Conservation (phyloP, 2,888 invertebrate species). For the Oithona nana region DNA sequence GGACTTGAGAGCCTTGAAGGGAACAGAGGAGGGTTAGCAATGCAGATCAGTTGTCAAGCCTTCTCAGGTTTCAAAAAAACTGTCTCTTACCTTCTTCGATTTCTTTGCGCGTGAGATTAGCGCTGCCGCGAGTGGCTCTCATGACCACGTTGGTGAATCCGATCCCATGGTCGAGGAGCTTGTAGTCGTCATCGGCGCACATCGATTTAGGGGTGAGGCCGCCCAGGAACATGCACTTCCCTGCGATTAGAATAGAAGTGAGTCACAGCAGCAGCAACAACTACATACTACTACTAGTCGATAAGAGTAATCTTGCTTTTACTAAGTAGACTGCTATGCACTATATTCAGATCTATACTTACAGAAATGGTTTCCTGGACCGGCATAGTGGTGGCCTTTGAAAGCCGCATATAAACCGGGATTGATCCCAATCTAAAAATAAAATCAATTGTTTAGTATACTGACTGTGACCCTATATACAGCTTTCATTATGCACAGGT, state of each 20-base stretch:
- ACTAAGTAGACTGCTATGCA: not conserved
- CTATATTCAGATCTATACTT: constrained; percentile 27
- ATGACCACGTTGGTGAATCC: constrained; percentile 96
- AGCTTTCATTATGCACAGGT: no score
- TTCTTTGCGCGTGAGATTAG: constrained; percentile 79
- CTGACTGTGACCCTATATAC: no score
- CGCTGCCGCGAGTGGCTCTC: constrained; percentile 84
- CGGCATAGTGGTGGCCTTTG: constrained; percentile 95
- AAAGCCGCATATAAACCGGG: constrained; percentile 92
- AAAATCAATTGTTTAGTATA: no score
- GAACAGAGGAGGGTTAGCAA: no score
- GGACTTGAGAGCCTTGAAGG: constrained; percentile 62
- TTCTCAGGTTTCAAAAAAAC: not conserved
- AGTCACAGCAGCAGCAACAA: no score
- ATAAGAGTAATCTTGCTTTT: no score
- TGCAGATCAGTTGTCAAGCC: not conserved
- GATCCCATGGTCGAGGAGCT: constrained; percentile 76
- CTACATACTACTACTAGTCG: no score
- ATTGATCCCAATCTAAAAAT: constrained; percentile 79
- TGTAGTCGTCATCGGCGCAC: constrained; percentile 89
- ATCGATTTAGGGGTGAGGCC: constrained; percentile 85
- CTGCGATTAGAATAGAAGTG: constrained; percentile 27
- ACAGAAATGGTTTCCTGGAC: constrained; percentile 97
- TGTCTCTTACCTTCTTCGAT: constrained; percentile 59
- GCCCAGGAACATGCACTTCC: constrained; percentile 85